These are phyloP conservation scores for Scaptomyza parva DNA, from an alignment of 2,888 invertebrate species.

Conservation along the genomic window DNA sequence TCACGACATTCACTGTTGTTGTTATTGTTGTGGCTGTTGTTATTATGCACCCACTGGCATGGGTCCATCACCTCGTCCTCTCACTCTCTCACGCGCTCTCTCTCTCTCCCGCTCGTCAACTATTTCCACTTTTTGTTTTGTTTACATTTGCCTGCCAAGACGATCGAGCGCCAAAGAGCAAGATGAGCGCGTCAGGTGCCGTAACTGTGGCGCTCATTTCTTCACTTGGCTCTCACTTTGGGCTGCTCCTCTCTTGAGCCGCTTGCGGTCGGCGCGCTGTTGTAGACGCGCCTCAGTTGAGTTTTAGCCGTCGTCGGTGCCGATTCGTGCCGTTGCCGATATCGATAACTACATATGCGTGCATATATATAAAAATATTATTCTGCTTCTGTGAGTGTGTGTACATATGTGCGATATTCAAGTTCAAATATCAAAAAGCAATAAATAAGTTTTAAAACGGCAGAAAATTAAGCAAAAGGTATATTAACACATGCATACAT, in stretches of 20 bases:
- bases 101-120: not conserved
- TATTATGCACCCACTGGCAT: slow-evolving; percentile 67
- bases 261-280: slow-evolving; percentile 53
- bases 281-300: slow-evolving; percentile 63
- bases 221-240: slow-evolving; percentile 8
- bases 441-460: slow-evolving; percentile 56
- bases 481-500: slow-evolving; percentile 45
- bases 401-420: slow-evolving; percentile 53
- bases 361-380: slow-evolving; percentile 36
- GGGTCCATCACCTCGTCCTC: slow-evolving; percentile 68
- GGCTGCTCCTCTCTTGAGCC: slow-evolving; percentile 45
- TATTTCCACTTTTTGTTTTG: slow-evolving; percentile 62
- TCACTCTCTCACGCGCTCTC: slow-evolving; percentile 5
- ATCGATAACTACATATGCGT: slow-evolving; percentile 55
- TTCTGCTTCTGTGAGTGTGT: slow-evolving; percentile 20
- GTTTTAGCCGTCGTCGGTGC: slow-evolving; percentile 77
- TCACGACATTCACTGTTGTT: slow-evolving; percentile 30
- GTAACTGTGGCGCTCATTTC: slow-evolving; percentile 40
- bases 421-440: slow-evolving; percentile 72
- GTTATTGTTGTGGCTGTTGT: slow-evolving; percentile 22
- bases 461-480: slow-evolving; percentile 62
- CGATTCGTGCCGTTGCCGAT: slow-evolving; percentile 75
- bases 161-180: slow-evolving; percentile 62
- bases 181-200: slow-evolving; percentile 58
- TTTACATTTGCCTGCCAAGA: slow-evolving; percentile 61